These are phyloP conservation scores for Podarcis raffonei DNA, from an alignment of 2,113 vertebrate genomes.

Conservation along the genomic window DNA sequence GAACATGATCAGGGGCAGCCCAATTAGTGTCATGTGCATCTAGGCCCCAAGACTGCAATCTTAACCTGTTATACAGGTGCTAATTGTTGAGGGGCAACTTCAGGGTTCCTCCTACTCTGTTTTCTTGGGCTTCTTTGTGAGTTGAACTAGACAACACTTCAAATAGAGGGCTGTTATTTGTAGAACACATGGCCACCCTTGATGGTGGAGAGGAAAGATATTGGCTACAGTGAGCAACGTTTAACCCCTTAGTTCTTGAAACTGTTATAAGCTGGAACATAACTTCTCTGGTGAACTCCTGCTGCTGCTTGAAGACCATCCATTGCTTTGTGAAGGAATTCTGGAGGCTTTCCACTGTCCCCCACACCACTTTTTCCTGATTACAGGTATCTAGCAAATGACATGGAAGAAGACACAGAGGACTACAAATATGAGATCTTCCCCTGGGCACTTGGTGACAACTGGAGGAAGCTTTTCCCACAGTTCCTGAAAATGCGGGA, in stretches of 20 bases:
- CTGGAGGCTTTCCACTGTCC: rapidly evolving
- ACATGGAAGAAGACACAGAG: constrained; percentile 75
- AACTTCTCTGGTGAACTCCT: not conserved
- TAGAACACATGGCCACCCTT: no score
- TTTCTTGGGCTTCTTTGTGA: no score
- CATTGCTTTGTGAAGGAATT: not conserved
- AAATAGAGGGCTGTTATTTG: no score
- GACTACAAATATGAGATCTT: constrained; percentile 72
- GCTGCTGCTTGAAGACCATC: not conserved
- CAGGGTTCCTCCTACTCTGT: no score
- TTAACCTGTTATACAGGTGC: not conserved
- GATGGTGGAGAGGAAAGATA: not conserved
- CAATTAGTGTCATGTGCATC: no score
- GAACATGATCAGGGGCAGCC: no score
- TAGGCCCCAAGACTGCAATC: not conserved
- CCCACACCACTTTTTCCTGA: no score
- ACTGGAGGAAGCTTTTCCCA: constrained; percentile 42
- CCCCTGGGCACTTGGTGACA: constrained; percentile 62
- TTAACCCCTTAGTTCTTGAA: not conserved
- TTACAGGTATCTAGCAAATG: constrained; percentile 71
- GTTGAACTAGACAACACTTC: no score
- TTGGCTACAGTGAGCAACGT: not conserved
- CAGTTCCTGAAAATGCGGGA: constrained; percentile 62
- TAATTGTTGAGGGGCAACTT: no score
- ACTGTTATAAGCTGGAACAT: not conserved